Base-by-base conservation (phyloP, 2,888 invertebrate genomes). In the Maniola hyperantus region DNA sequence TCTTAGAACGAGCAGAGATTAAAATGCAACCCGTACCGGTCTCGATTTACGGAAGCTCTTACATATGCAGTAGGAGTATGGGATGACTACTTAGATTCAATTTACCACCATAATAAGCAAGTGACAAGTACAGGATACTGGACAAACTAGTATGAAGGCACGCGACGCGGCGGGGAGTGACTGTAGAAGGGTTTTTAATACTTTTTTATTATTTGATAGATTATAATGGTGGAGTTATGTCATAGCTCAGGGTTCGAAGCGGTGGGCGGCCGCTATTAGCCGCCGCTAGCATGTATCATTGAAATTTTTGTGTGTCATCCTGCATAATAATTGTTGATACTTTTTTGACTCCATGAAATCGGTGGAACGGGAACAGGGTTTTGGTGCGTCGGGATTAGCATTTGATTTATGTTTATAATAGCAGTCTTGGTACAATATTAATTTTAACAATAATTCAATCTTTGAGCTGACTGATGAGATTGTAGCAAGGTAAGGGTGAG, bases 201-300 rank as follows among this genome's bases (percentile, higher is more conserved):
- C 26, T 62, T 62, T n/a, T 62, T 60, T 60, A 11, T 62, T 51
- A 26, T 82, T 83, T 87, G 87, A 88, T 85, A 87, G 83, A 90
- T 88, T 84, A 81, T 90, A 89, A 89, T 89, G 83, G 87, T 76
- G 77, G 79, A 83, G 88, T 86, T 87, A 85, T 89, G 89, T 89
- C 87, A 85, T 69, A 48, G 33, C 58, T 81, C 80, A 77, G 83
- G 36, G 20, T 44, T 11, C 81, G 75, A 80, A 77, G 76, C 79
- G 68, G 83, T 79, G 82, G 74, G 75, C 76, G 77, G 76, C 74
- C 78, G 78, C 78, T 83, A 85, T 86, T 86, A 87, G 78, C 83
- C 79, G 79, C 77, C 79, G 82, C 81, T 74, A 80, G 77, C 82
- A 80, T 79, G 83, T 79, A 83, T 82, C 83, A 84, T 85, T 81